Evolutionary conservation across 2,113 vertebrate genomes (phyloP), one percentile per base, ranked within the genome.

Genomic region (Turdus rufiventris): DNA sequence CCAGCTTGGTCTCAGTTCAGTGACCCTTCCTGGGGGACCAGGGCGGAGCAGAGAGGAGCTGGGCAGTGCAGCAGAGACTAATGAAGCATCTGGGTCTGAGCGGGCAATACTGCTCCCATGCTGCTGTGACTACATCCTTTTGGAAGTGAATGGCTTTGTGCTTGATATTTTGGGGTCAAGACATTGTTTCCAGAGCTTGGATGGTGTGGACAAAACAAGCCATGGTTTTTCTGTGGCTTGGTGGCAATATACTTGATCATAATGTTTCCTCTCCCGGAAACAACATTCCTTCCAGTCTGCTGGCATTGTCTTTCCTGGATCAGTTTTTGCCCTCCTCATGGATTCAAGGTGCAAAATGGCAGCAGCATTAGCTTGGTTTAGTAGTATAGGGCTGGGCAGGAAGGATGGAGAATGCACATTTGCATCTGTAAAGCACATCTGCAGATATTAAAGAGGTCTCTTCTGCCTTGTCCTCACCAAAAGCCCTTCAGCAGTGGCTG

Each of bases 11-110:
- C 31, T 77, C 2, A 6, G 45, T 31, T 40, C 5, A 14, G 38
- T 82, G 83, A 78, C 47, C 33, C 43, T 74, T 88, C 8, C 28
- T 14, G 28, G 34, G 42, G 58, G 24, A 12, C 21, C 1, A 5
- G 31, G 29, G 9, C 1, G 15, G 29, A 19, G 8, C 0, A 0
- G 33, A 28, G 42, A 47, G 24, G 12, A 40, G 6, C 53, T 71
- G 53, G 36, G 40, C 26, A 66, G 68, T 6, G 2, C 36, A 18
- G 31, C 1, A 8, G 26, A 19, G 15, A 6, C 58, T 62, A 45
- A 29, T 38, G 65, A 31, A 74, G 20, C 6, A 5, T 54, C 51
- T 67, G 20, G 19, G 5, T 67, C 51, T 3, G 1, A 85, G 38
- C 66, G 33, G 57, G 61, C 53, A 66, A 23, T 51, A 6, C 40